A percentile compares a stretch with the other conserved stretches of the same genome.
Conservation (phyloP, 2,797 vertebrate genomes). For the Morelia viridis region DNA sequence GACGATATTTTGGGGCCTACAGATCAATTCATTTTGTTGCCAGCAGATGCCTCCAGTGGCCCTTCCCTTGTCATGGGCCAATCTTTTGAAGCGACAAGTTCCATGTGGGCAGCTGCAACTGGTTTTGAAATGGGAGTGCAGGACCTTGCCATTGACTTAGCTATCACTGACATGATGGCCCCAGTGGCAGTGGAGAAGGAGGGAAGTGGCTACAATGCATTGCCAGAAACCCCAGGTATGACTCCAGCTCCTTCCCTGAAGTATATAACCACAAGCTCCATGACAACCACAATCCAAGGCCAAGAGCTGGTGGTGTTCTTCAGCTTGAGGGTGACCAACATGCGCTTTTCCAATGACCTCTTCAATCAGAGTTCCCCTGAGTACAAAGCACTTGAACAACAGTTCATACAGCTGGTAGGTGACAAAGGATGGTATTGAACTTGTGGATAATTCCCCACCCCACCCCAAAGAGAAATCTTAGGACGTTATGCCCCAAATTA, state of each 20-base stretch:
- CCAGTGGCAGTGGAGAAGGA: slow-evolving; percentile 65
- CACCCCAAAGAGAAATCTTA: background rate
- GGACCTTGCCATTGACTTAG: slow-evolving; percentile 66
- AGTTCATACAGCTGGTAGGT: slow-evolving; percentile 87
- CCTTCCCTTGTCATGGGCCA: slow-evolving; percentile 40
- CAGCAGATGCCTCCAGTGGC: slow-evolving; percentile 37
- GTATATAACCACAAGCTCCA: slow-evolving; percentile 80
- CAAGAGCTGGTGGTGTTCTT: slow-evolving; percentile 92
- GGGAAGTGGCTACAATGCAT: slow-evolving; percentile 63
- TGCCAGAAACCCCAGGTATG: slow-evolving; percentile 36
- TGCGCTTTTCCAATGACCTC: slow-evolving; percentile 87
- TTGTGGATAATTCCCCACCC: background rate
- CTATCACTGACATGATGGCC: slow-evolving; percentile 27
- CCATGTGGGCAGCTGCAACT: background rate
- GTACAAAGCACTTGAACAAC: slow-evolving; percentile 84
- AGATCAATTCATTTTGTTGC: slow-evolving; percentile 6
- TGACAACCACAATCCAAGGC: slow-evolving; percentile 76
- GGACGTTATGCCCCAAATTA: background rate
- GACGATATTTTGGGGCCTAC: background rate
- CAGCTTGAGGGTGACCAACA: slow-evolving; percentile 88
- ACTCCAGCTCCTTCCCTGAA: slow-evolving; percentile 68
- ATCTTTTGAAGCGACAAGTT: slow-evolving; percentile 22
- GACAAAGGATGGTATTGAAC: slow-evolving; percentile 37
- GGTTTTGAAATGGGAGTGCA: slow-evolving; percentile 26
- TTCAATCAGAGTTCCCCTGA: slow-evolving; percentile 89